Percentiles rank a stretch among this genome's conserved stretches.
phyloP scores from a whole-genome alignment of 1,140 invertebrate genomes.

The Leptonema lineaticorne region DNA sequence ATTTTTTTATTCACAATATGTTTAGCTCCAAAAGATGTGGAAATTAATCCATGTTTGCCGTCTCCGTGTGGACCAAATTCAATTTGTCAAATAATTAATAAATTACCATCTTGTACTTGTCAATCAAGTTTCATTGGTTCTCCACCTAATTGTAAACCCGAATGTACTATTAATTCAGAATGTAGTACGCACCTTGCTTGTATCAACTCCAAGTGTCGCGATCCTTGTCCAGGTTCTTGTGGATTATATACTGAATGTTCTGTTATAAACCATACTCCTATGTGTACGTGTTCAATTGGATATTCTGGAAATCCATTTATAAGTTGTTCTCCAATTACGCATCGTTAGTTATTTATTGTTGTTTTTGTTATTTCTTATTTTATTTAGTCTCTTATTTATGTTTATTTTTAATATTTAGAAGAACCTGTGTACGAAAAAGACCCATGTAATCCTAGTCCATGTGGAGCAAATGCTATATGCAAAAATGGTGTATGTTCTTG shows the following conservation, averaged over 20 bases:
- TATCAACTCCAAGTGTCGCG: constrained; percentile 65
- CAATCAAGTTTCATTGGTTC: constrained; percentile 59
- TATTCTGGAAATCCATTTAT: constrained; percentile 68
- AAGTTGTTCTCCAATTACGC: constrained; percentile 53
- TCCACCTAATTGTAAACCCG: constrained; percentile 66
- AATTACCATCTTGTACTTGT: constrained; percentile 64
- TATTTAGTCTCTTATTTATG: not conserved
- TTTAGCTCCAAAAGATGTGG: constrained; percentile 37
- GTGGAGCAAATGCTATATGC: constrained; percentile 75
- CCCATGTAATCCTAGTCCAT: constrained; percentile 62
- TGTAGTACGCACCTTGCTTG: constrained; percentile 64
- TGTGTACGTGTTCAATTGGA: constrained; percentile 62
- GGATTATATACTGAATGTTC: constrained; percentile 61
- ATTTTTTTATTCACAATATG: not conserved
- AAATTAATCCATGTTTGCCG: constrained; percentile 60
- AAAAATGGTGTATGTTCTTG: constrained; percentile 77
- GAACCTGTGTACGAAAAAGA: constrained; percentile 48
- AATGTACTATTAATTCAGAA: constrained; percentile 69
- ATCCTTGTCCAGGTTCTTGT: constrained; percentile 72
- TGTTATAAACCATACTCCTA: constrained; percentile 64
- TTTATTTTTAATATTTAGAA: constrained; percentile 45
- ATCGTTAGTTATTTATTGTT: constrained; percentile 12
- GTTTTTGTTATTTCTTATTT: constrained; percentile 17
- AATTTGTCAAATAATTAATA: constrained; percentile 59
- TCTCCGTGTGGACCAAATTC: constrained; percentile 69